These are phyloP conservation scores for Anguilla obscura DNA, from an alignment of 2,797 vertebrate species.

Conservation along the genomic window DNA sequence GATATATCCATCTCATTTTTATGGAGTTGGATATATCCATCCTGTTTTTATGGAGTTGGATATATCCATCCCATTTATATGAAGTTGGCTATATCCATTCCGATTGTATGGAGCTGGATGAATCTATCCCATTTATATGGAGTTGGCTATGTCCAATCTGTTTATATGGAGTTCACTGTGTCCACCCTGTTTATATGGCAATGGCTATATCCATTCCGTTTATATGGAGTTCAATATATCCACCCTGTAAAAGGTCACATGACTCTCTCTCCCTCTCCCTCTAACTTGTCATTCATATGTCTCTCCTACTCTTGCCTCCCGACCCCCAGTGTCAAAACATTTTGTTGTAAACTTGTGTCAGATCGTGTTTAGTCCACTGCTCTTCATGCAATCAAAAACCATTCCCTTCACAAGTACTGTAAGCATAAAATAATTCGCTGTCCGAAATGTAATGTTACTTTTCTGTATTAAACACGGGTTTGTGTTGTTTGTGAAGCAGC, in stretches of 20 bases:
- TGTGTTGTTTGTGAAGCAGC: neutral
- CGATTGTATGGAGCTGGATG: too few species aligned
- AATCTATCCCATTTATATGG: too few species aligned
- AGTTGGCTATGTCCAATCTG: too few species aligned
- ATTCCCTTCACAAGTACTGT: constrained; percentile 16
- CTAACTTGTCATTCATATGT: neutral
- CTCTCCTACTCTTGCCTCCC: neutral
- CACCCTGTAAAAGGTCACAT: neutral
- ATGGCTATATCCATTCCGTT: neutral
- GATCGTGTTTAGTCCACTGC: neutral
- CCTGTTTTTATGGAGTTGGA: too few species aligned
- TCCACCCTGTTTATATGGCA: neutral
- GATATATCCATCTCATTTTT: too few species aligned
- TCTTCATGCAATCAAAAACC: neutral
- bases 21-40: too few species aligned
- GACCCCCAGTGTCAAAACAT: neutral
- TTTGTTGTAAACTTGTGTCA: neutral
- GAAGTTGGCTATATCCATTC: too few species aligned
- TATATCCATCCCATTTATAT: too few species aligned
- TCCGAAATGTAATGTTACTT: neutral
- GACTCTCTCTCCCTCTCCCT: constrained; percentile 15
- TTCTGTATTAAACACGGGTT: neutral
- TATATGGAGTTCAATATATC: too few species aligned
- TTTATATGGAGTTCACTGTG: too few species aligned
- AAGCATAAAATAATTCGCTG: neutral